Percentiles rank a stretch among this genome's conserved stretches.
Evolutionary conservation across 2,113 vertebrate species (phyloP).

Genomic region (Tetraodon nigroviridis): DNA sequence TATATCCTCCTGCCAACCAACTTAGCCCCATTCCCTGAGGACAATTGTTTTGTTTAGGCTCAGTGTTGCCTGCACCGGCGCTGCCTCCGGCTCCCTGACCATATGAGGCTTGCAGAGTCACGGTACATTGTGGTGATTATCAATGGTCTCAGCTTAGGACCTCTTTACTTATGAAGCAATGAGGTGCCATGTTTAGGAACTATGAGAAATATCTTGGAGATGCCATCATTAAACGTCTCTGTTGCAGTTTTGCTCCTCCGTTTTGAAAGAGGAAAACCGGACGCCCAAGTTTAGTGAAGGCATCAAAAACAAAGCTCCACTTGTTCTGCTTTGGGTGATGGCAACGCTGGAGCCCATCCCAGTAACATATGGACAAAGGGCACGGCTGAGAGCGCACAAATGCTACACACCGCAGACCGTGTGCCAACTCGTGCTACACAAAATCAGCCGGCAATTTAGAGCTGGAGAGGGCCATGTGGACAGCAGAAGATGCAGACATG

Average conservation of each 20-base stretch:
- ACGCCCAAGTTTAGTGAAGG: conserved; percentile 49
- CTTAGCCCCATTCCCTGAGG: conserved; percentile 85
- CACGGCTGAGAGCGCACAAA: conserved; percentile 79
- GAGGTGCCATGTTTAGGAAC: too few species aligned
- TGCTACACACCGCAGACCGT: conserved; percentile 66
- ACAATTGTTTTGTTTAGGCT: conserved; percentile 86
- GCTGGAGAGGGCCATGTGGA: conserved; percentile 63
- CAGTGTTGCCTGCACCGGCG: conserved; percentile 43
- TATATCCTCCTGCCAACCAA: conserved; percentile 63
- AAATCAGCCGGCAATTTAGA: conserved; percentile 78
- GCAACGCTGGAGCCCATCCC: conserved; percentile 76
- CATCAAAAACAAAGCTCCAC: conserved; percentile 70
- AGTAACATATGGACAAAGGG: conserved; percentile 78
- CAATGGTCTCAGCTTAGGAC: conserved; percentile 9
- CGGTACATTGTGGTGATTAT: conserved; percentile 21
- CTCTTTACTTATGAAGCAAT: not conserved
- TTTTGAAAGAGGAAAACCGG: conserved; percentile 52
- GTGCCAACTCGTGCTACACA: conserved; percentile 72
- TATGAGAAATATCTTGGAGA: conserved; percentile 2
- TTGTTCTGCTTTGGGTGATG: conserved; percentile 76
- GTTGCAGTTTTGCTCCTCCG: conserved; percentile 31
- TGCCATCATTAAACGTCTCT: conserved; percentile 21
- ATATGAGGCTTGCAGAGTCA: conserved; percentile 39
- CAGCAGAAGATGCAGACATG: conserved; percentile 45
- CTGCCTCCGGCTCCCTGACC: conserved; percentile 17